A percentile compares a stretch with the other conserved stretches of the same genome.
Evolutionary conservation across 2,888 invertebrate species (phyloP).

Genomic region (Drosophila subsilvestris): DNA sequence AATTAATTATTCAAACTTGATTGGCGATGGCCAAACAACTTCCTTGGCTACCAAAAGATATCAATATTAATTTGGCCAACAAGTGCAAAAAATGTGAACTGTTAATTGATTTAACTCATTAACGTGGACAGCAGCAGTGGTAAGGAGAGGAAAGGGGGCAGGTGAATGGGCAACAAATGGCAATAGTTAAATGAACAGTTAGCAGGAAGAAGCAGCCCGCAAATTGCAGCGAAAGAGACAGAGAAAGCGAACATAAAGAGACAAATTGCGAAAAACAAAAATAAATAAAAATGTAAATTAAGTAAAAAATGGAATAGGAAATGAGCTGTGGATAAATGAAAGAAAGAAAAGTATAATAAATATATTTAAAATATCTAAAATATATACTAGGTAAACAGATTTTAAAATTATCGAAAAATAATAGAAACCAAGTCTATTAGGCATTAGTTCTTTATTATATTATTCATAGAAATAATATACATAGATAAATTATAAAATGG

Average conservation of each 20-base stretch:
- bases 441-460: not conserved
- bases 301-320: not conserved
- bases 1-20: conserved; percentile 50
- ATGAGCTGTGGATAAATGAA: not conserved
- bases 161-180: conserved; percentile 51
- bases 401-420: too few relatives aligned
- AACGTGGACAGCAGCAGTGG: conserved; percentile 29
- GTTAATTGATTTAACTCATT: conserved; percentile 73
- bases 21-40: conserved; percentile 30
- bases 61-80: conserved; percentile 64
- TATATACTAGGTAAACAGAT: too few relatives aligned
- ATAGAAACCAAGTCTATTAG: not conserved
- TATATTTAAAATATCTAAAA: too few relatives aligned
- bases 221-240: conserved; percentile 3
- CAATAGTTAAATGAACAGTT: conserved; percentile 63
- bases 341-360: not conserved
- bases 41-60: conserved; percentile 44
- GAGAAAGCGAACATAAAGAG: conserved; percentile 5
- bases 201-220: conserved; percentile 30
- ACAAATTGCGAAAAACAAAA: conserved; percentile 28
- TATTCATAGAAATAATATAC: too few relatives aligned
- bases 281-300: not conserved
- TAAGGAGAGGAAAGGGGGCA: not conserved
- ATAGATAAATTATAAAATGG: too few relatives aligned
- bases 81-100: conserved; percentile 49